A percentile compares a stretch with the other conserved stretches of the same genome.
Conservation (phyloP, 1,140 invertebrate species). For the Aradophagus sp. region DNA sequence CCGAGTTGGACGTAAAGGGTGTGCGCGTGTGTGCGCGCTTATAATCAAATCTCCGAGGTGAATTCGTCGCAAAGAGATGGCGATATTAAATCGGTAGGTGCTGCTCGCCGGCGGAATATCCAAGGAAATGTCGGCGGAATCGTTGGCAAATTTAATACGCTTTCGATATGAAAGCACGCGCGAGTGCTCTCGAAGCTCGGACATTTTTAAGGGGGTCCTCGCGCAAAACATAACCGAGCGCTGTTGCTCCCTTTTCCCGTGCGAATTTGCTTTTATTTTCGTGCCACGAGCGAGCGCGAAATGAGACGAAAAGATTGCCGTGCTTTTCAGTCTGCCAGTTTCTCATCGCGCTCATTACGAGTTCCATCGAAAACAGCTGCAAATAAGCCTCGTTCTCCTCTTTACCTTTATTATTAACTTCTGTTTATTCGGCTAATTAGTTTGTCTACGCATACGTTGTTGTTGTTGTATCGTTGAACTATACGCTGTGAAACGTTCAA, state of each 20-base stretch:
- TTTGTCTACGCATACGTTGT: too few relatives aligned
- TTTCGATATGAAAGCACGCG: constrained; percentile 8
- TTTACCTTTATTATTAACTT: background rate
- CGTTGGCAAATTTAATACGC: constrained; percentile 13
- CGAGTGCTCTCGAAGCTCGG: constrained; percentile 2
- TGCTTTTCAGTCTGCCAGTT: constrained; percentile 24
- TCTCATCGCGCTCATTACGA: constrained; percentile 11
- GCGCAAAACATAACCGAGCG: constrained; percentile 30
- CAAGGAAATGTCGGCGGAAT: constrained; percentile 10
- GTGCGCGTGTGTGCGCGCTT: constrained; percentile 12
- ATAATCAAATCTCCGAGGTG: constrained; percentile 33
- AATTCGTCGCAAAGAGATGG: constrained; percentile 14
- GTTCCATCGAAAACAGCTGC: background rate
- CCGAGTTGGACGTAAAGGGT: too few relatives aligned
- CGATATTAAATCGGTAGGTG: constrained; percentile 38
- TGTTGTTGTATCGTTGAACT: too few relatives aligned
- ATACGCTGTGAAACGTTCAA: too few relatives aligned
- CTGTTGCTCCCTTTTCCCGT: constrained; percentile 14
- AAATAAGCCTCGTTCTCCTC: background rate
- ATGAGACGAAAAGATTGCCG: constrained; percentile 40
- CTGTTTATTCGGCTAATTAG: background rate
- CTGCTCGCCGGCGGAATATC: constrained; percentile 26
- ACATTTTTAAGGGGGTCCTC: constrained; percentile 15
- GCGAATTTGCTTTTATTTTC: constrained; percentile 35
- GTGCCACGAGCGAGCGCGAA: constrained; percentile 24